Evolutionary conservation across 2,113 vertebrate genomes (phyloP).

Genomic region (Climacteris rufus): DNA sequence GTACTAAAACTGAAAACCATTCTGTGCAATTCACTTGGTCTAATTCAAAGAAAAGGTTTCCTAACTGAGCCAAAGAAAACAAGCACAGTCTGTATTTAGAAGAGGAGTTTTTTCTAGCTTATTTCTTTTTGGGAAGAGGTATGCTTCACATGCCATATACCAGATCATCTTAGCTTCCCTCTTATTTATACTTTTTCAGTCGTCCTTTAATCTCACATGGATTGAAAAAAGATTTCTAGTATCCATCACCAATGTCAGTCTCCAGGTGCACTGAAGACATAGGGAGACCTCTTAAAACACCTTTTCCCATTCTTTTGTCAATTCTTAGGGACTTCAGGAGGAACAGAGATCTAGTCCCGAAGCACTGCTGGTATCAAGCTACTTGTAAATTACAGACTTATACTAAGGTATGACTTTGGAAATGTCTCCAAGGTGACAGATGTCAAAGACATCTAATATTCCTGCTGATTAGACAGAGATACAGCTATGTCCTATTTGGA

Average conservation of each 20-base stretch:
- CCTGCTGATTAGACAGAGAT: neutral
- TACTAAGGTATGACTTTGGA: neutral
- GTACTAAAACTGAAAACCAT: neutral
- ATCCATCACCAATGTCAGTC: neutral
- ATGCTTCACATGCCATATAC: neutral
- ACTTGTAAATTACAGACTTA: neutral
- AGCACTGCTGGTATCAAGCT: neutral
- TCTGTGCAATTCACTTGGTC: neutral
- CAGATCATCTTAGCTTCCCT: neutral
- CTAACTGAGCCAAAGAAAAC: conserved; percentile 7
- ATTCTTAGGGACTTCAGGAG: neutral
- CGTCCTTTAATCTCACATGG: neutral
- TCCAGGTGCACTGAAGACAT: neutral
- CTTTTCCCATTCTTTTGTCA: neutral
- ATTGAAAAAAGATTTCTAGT: neutral
- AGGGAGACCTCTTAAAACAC: neutral
- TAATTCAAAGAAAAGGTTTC: conserved; percentile 14
- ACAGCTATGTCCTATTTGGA: neutral
- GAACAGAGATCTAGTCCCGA: neutral
- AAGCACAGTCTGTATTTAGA: neutral
- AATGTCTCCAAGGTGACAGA: neutral
- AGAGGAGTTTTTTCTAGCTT: neutral
- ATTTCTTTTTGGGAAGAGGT: neutral
- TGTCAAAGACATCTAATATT: neutral
- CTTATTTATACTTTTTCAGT: neutral